Conservation (phyloP, 2,888 invertebrate genomes). For the Apantesis nais region DNA sequence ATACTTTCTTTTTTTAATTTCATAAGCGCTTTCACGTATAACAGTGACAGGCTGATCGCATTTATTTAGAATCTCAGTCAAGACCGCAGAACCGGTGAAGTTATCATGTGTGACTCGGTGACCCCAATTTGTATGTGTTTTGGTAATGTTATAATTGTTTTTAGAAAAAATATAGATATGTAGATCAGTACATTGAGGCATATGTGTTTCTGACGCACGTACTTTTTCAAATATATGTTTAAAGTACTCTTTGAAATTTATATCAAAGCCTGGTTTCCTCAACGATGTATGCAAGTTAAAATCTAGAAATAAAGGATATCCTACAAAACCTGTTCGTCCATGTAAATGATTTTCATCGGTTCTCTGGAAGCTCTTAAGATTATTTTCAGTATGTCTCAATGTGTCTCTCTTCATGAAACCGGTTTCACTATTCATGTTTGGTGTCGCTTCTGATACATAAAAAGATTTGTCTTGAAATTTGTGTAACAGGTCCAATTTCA, state of each 20-base stretch:
- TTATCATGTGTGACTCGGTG: conserved; percentile 31
- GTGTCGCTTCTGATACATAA: neutral
- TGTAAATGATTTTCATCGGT: neutral
- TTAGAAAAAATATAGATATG: conserved; percentile 48
- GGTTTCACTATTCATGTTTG: neutral
- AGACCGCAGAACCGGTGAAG: conserved; percentile 38
- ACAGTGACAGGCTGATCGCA: conserved; percentile 42
- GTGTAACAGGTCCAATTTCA: neutral
- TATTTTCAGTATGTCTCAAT: neutral
- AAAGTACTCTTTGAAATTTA: conserved; percentile 25
- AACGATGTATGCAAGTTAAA: conserved; percentile 23
- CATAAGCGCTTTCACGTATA: conserved; percentile 45
- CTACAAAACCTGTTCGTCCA: neutral
- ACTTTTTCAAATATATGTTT: conserved; percentile 29
- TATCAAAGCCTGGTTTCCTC: neutral
- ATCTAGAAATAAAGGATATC: conserved; percentile 34
- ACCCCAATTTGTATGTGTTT: conserved; percentile 34
- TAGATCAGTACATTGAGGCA: conserved; percentile 52
- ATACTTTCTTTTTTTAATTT: conserved; percentile 36
- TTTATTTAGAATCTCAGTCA: conserved; percentile 45
- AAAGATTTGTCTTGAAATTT: neutral
- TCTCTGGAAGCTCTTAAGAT: neutral
- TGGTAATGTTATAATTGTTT: conserved; percentile 29
- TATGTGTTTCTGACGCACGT: conserved; percentile 36
- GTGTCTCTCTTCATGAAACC: neutral